Evolutionary conservation across 2,888 invertebrate genomes (phyloP), one percentile per base, ranked within the genome.

Genomic region (Mystacides longicornis): DNA sequence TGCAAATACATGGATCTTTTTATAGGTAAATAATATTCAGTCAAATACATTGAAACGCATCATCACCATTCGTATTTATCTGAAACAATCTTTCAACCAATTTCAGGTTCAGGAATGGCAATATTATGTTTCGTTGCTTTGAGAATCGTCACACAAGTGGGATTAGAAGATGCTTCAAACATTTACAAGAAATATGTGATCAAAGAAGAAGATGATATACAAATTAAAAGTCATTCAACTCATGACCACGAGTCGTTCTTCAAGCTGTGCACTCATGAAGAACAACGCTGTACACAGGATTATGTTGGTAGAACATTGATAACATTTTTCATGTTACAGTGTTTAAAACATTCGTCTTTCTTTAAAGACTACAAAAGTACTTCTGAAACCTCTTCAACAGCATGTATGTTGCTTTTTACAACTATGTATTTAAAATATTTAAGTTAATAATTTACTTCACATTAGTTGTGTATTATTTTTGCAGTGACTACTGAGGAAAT

Each of bases 41-140:
- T 54, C n/a, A n/a, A n/a, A n/a, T n/a, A n/a, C n/a, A n/a, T n/a
- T n/a, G n/a, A n/a, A n/a, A n/a, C n/a, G n/a, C n/a, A n/a, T n/a
- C n/a, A n/a, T n/a, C n/a, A n/a, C n/a, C 48, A 23, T 16, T 51
- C 4, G 46, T 1, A 18, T 31, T 31, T 31, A 9, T 31, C 31
- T 31, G 7, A 31, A 31, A 31, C 7, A 31, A 9, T 31, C 14
- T 31, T 31, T 7, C 31, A 31, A 31, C 18, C 20, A 45, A 45
- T 67, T 68, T 42, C 61, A 82, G 83, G 83, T 4, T 86, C 87
- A 1, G 88, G 92, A 1, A 90, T 91, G 87, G 90, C 90, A 52
- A 79, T 89, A 49, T 73, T 91, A 2, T 86, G 87, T 61, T 82
- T 83, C 65, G 79, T 89, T 46, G 87, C 90, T 0, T 67, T 91